Base-by-base conservation (phyloP, 2,797 vertebrate species). In the Sardinella longiceps region DNA sequence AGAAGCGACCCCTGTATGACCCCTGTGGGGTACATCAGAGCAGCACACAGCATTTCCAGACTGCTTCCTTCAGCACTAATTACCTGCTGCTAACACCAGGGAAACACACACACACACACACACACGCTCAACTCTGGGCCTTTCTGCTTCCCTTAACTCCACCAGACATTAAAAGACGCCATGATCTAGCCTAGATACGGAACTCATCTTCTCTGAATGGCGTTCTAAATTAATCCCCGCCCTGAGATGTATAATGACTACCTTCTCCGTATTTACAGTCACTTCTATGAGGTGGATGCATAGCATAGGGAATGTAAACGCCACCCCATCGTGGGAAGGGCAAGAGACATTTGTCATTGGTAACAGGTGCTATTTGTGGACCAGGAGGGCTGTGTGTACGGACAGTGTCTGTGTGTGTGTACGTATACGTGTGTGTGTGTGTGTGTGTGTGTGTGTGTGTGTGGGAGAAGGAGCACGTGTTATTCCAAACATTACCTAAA, bases 401-500 rank as follows among this genome's bases (percentile, higher is more conserved):
- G 20, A n/a, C 23, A 2, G 23, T 60, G 63, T 63, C n/a, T 66
- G 63, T 33, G 63, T 33, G 28, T 70, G 28, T 70, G 28, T 70
- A 28, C 14, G 60, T 66, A 28, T 30, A 28, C 30, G 30, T 70
- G 63, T 70, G 28, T 70, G 28, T 60, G 58, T 66, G 60, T 66
- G 60, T 66, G 60, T 66, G 60, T 66, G 60, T 66, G 25, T 30
- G 60, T 30, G 18, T 2, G 60, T 66, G 60, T n/a, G 60, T 12
- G 60, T 12, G 25, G 1, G 28, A 66, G 25, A 33, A 33, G 11
- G 11, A 66, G 12, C 25, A 66, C 28, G 12, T 30, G 28, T 66
- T 58, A 66, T 66, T 66, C 28, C 60, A 66, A 66, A 66, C 60
- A 66, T 66, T 66, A 66, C 60, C 60, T 66, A 66, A 66, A 66